A percentile compares a stretch with the other conserved stretches of the same genome.
Conservation (phyloP, 2,113 vertebrate genomes). For the Herpetotheres cachinnans region DNA sequence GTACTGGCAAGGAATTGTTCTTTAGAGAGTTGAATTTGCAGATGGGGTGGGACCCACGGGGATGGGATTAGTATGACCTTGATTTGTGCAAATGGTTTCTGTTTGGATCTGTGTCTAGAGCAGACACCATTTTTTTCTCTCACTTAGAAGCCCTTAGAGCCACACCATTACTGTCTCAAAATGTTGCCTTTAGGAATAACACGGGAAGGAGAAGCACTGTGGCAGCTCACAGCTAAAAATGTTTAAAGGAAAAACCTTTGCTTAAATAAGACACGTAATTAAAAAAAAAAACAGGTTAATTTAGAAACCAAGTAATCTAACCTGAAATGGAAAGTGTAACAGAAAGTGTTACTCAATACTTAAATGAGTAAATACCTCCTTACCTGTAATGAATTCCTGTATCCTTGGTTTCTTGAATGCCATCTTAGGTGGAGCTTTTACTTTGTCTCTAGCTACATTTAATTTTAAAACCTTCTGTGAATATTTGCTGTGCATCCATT, state of each 20-base stretch:
- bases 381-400: not conserved
- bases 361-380: not conserved
- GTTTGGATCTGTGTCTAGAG: not conserved
- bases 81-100: not conserved
- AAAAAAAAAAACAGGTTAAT: not conserved
- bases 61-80: not conserved
- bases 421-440: not conserved
- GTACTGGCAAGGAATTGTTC: not conserved
- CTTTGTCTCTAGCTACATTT: not conserved
- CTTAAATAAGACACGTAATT: not conserved
- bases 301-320: not conserved
- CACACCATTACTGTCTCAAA: not conserved
- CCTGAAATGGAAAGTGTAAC: not conserved
- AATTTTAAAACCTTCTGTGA: not conserved
- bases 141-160: not conserved
- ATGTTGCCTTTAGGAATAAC: not conserved
- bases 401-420: not conserved
- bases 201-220: accelerated
- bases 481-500: not conserved
- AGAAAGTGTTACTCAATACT: not conserved
- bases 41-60: not conserved
- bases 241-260: not conserved
- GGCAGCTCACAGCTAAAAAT: not conserved
- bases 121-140: not conserved
- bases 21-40: not conserved